phyloP scores from a whole-genome alignment of 2,888 invertebrate genomes.

The Agonopterix arenella region DNA sequence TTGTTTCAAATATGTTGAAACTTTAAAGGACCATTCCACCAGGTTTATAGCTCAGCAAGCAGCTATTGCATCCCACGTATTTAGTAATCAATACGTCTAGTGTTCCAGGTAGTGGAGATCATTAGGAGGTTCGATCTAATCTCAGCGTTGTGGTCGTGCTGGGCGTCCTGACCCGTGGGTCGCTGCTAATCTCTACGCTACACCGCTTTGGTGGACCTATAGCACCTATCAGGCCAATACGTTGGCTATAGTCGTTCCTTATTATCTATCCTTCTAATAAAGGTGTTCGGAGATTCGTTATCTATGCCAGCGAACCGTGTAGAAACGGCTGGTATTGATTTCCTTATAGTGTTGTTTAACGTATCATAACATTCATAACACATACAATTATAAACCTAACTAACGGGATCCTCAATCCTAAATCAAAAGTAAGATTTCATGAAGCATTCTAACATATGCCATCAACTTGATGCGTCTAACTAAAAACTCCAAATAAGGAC shows the following conservation, averaged over 20 bases:
- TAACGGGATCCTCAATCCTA: neutral
- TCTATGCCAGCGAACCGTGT: conserved; percentile 3
- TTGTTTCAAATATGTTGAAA: neutral
- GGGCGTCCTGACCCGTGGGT: conserved; percentile 10
- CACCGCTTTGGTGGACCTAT: too few relatives aligned
- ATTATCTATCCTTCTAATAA: conserved; percentile 9
- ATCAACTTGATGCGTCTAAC: too few relatives aligned
- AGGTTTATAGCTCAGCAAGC: too few relatives aligned
- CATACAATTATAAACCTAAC: too few relatives aligned
- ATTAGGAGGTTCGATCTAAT: conserved; percentile 29
- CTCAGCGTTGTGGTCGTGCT: conserved; percentile 26
- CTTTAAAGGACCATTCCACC: neutral
- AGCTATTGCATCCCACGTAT: neutral
- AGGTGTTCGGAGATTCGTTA: conserved; percentile 16
- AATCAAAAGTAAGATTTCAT: too few relatives aligned
- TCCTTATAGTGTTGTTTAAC: too few relatives aligned
- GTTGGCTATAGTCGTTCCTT: conserved; percentile 12
- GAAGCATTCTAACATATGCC: too few relatives aligned
- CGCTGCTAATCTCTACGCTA: conserved; percentile 29
- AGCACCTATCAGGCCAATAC: conserved; percentile 19
- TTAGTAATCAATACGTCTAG: conserved; percentile 15
- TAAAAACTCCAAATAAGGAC: too few relatives aligned
- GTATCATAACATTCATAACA: too few relatives aligned
- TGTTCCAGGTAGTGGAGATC: conserved; percentile 22
- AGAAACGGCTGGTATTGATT: too few relatives aligned